phyloP scores from a whole-genome alignment of 2,797 vertebrate species.

The Gymnopithys bicolor region DNA sequence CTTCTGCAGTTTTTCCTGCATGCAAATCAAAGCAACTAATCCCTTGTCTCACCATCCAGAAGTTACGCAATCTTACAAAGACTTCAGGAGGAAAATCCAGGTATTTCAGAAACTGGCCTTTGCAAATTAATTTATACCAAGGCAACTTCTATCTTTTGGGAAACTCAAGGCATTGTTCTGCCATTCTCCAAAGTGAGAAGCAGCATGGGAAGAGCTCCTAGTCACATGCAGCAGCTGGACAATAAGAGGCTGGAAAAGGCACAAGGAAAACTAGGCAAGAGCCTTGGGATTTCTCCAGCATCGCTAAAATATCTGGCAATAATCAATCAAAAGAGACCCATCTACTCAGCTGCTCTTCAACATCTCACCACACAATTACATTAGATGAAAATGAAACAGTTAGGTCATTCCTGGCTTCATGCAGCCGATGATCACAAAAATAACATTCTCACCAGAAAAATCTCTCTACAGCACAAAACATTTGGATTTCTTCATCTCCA shows the following conservation, averaged over 20 bases:
- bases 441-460: neutral
- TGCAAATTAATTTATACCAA: neutral
- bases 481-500: neutral
- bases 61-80: neutral
- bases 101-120: neutral
- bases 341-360: neutral
- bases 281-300: neutral
- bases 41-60: neutral
- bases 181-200: neutral
- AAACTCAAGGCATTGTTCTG: neutral
- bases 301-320: neutral
- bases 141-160: neutral
- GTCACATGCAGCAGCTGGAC: neutral
- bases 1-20: neutral
- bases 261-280: neutral
- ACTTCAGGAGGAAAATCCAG: neutral
- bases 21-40: neutral
- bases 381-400: slow-evolving; percentile 18
- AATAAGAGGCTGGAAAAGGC: neutral
- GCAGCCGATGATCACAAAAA: neutral
- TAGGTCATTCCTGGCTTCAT: neutral
- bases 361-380: neutral
- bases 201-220: neutral
- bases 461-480: neutral
- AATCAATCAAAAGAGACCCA: neutral